Conservation (phyloP, 2,113 vertebrate genomes). For the Otis tarda region DNA sequence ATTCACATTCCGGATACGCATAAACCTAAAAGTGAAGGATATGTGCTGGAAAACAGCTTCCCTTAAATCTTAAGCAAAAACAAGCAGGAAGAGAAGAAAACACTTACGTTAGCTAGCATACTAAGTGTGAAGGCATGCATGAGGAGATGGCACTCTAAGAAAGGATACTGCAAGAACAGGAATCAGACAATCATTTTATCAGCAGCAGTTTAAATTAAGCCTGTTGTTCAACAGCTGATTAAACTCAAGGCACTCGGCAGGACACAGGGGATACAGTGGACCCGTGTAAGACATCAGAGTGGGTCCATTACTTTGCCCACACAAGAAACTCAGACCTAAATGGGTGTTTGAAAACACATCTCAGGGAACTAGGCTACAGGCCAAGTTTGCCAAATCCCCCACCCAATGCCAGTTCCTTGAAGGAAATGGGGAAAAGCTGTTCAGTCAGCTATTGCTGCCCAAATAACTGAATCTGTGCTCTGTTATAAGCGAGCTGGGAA, state of each 20-base stretch:
- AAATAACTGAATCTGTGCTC: background rate
- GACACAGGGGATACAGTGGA: background rate
- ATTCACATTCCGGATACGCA: background rate
- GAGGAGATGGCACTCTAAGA: background rate
- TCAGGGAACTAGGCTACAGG: background rate
- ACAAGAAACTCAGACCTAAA: background rate
- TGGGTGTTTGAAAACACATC: background rate
- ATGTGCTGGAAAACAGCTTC: background rate
- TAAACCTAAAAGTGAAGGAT: background rate
- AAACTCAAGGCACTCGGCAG: background rate
- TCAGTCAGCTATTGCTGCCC: background rate
- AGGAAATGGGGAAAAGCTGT: background rate
- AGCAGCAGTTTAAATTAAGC: background rate
- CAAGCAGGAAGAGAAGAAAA: background rate
- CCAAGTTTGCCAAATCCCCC: background rate
- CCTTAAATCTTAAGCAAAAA: background rate
- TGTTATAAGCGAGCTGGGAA: background rate
- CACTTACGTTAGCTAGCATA: too few relatives aligned
- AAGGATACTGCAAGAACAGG: background rate
- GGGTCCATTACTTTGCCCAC: background rate
- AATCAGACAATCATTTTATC: background rate
- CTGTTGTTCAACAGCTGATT: background rate
- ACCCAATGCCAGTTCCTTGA: background rate
- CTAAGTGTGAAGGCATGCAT: background rate
- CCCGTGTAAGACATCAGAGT: accelerated